Conservation (phyloP, 1,140 invertebrate genomes). For the Pseudomyrmex sp. region DNA sequence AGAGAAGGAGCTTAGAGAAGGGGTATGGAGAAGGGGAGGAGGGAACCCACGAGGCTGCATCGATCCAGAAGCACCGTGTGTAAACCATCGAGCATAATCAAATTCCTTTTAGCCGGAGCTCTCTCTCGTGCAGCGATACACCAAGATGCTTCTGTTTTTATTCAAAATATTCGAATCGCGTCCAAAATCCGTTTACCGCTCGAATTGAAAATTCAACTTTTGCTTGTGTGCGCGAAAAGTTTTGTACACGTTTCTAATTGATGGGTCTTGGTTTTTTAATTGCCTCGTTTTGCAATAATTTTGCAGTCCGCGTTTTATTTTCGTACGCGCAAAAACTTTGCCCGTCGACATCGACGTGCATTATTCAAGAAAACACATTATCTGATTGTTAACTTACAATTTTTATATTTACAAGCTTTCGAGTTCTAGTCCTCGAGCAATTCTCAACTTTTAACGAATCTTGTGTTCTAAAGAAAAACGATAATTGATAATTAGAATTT, state of each 20-base stretch:
- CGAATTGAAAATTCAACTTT: constrained; percentile 27
- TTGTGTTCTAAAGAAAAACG: background rate
- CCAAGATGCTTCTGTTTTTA: constrained; percentile 68
- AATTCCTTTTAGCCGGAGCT: constrained; percentile 72
- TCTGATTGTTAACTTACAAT: background rate
- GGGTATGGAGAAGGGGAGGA: constrained; percentile 39
- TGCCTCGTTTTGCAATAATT: constrained; percentile 58
- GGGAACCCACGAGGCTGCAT: constrained; percentile 66
- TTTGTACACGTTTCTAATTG: constrained; percentile 52
- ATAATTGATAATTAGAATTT: background rate
- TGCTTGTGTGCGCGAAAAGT: background rate
- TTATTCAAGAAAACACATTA: background rate
- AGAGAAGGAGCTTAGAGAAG: constrained; percentile 5
- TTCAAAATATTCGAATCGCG: constrained; percentile 52
- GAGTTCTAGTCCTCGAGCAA: background rate
- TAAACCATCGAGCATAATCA: constrained; percentile 76
- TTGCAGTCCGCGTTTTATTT: constrained; percentile 16
- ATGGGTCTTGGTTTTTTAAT: constrained; percentile 44
- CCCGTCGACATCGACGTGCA: background rate
- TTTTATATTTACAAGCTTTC: background rate
- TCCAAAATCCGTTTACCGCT: constrained; percentile 48
- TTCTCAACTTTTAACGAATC: background rate
- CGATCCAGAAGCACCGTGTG: constrained; percentile 75
- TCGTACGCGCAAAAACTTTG: background rate
- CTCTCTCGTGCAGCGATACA: constrained; percentile 42